phyloP scores from a whole-genome alignment of 2,797 vertebrate species.

The Macroramphosus scolopax region DNA sequence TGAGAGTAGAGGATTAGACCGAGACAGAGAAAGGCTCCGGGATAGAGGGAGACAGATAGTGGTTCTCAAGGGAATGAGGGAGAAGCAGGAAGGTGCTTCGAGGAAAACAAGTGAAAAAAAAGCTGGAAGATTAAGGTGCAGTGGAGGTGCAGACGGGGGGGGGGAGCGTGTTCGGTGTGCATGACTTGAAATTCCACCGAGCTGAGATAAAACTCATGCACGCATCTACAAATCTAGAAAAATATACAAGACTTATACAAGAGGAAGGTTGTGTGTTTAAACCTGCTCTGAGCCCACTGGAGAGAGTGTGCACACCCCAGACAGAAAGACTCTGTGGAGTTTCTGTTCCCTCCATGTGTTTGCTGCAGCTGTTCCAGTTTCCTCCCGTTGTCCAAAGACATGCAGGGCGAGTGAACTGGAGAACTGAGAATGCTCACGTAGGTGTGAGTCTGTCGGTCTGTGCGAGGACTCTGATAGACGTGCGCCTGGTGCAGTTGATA shows the following conservation, averaged over 20 bases:
- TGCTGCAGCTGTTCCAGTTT: slow-evolving; percentile 5
- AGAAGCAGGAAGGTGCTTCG: slow-evolving; percentile 55
- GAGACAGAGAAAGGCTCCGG: slow-evolving; percentile 51
- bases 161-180: slow-evolving; percentile 34
- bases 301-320: slow-evolving; percentile 2
- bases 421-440: slow-evolving; percentile 24
- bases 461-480: slow-evolving; percentile 31
- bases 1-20: slow-evolving; percentile 56
- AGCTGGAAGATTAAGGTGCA: slow-evolving; percentile 57
- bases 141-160: slow-evolving; percentile 42
- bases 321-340: not conserved
- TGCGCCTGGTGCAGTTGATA: slow-evolving; percentile 8
- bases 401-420: slow-evolving; percentile 24
- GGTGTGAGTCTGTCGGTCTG: slow-evolving; percentile 44
- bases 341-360: slow-evolving; percentile 5
- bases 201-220: slow-evolving; percentile 4
- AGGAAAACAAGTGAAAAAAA: slow-evolving; percentile 48
- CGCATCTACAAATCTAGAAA: slow-evolving; percentile 21
- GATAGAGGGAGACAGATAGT: slow-evolving; percentile 60
- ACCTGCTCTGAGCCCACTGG: not conserved
- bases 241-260: slow-evolving; percentile 11
- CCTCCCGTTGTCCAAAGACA: slow-evolving; percentile 18
- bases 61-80: slow-evolving; percentile 44
- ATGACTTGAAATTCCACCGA: slow-evolving; percentile 23
- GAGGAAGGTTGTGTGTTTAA: slow-evolving; percentile 13